Evolutionary conservation across 1,140 invertebrate genomes (phyloP), one percentile per base, ranked within the genome.

Genomic region (Brachionus manjavacas): DNA sequence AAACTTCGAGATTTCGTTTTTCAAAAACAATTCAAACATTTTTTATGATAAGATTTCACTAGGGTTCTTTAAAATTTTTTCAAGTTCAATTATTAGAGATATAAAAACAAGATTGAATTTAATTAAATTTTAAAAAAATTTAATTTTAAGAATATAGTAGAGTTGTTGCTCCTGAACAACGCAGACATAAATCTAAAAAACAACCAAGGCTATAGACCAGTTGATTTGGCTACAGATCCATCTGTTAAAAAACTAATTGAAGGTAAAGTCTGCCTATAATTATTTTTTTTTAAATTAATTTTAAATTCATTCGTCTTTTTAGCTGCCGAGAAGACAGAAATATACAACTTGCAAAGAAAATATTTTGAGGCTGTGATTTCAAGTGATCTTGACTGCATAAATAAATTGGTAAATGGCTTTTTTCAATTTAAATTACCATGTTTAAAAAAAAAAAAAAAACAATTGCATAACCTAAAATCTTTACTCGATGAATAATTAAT

Each of bases 301-400:
- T 39, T n/a, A 20, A 70, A 60, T 80, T 43, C 43, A 14, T 43
- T 85, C 80, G 81, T 85, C 49, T 78, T 85, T 86, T 84, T 85
- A 87, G 92, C 92, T 8, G 92, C 92, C 28, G 91, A 92, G 86
- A 86, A 89, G 31, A 91, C 91, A 46, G 92, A 92, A 86, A 87
- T 89, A 6, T 86, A 90, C 83, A 85, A 85, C 60, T 85, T 86
- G 31, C 91, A 93, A 86, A 89, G 91, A 14, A 86, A 88, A 60
- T 89, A 93, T n/a, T 87, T 93, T 23, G 89, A 90, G 20, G 92
- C 92, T n/a, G 91, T 92, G 2, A 89, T 91, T 81, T 90, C 91
- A 76, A 92, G 92, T 8, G 88, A 91, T 74, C 85, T 92, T 11
- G 89, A 91, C 0, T 87, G 87, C n/a, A 87, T 93, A 25, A 91